These are phyloP conservation scores for Nebria ingens DNA, from an alignment of 1,140 invertebrate species.

Conservation along the genomic window DNA sequence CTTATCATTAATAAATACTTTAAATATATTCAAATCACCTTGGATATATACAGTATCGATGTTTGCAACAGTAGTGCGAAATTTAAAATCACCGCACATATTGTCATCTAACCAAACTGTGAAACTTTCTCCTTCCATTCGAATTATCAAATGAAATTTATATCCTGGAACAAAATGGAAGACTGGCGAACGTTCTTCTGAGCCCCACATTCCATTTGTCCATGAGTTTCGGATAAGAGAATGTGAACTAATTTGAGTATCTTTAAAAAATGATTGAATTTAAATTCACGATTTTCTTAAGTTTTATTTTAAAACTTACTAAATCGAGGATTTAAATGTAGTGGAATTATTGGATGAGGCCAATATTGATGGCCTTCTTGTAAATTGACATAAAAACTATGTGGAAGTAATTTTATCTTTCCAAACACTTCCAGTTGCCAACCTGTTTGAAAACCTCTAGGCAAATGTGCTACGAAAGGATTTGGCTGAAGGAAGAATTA, in stretches of 20 bases:
- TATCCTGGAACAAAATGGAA: constrained; percentile 38
- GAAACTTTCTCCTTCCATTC: constrained; percentile 28
- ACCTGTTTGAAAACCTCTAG: constrained; percentile 36
- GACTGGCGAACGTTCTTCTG: constrained; percentile 36
- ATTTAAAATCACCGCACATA: constrained; percentile 35
- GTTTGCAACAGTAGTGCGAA: constrained; percentile 23
- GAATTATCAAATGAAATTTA: constrained; percentile 33
- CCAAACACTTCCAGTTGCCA: constrained; percentile 44
- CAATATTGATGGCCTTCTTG: constrained; percentile 49
- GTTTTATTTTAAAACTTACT: constrained; percentile 31
- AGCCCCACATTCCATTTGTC: constrained; percentile 35
- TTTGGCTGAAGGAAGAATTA: constrained; percentile 29
- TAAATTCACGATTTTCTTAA: too few species aligned
- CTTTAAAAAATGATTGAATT: too few species aligned
- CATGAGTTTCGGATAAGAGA: constrained; percentile 41
- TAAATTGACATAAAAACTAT: constrained; percentile 58
- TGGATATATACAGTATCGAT: constrained; percentile 39
- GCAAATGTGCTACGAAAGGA: constrained; percentile 36
- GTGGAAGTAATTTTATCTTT: constrained; percentile 48
- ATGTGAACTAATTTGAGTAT: constrained; percentile 28
- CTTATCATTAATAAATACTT: constrained; percentile 13
- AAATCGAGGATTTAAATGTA: constrained; percentile 57
- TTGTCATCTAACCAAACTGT: constrained; percentile 37
- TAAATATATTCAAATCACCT: constrained; percentile 32
- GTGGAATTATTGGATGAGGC: constrained; percentile 48